Evolutionary conservation across 2,113 vertebrate species (phyloP), one percentile per base, ranked within the genome.

Genomic region (Collichthys lucidus): DNA sequence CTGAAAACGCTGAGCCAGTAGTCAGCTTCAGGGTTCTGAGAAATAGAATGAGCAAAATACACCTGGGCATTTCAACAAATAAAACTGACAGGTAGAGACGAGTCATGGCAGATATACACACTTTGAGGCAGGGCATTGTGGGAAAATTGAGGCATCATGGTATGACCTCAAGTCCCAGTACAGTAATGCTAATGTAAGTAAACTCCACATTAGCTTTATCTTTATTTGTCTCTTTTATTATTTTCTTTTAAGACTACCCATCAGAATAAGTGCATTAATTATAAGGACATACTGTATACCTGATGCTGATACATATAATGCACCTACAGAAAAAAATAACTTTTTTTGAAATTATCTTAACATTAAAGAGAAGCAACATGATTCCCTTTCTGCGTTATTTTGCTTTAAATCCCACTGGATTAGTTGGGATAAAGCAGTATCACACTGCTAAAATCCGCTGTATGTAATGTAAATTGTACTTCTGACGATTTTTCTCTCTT

Each of bases 41-140:
- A 89, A 91, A 90, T 82, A 92, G 85, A 90, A 88, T 84, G 87
- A 92, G 88, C 80, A 89, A 89, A 89, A 89, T 84, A 92, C 92
- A 91, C 76, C 86, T 74, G 87, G 81, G 85, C 83, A 87, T 86
- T 79, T 82, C 81, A 80, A 91, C 87, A 93, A 91, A 93, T 68
- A 82, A 91, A 91, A 83, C 80, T 1, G 76, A 89, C 74, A 84
- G 72, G 56, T 62, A 74, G 69, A 86, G 84, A 73, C 50, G 57
- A 69, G 75, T 72, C 50, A 26, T 19, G 72, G 72, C 52, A 84
- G 86, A 82, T 53, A 88, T 42, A 80, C 81, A 83, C 88, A 75
- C 61, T n/a, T 6, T 66, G 77, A 86, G 88, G 91, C 87, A 86
- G 81, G 81, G 82, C 81, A 65, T 66, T 56, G 42, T 56, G 84